Evolutionary conservation across 2,888 invertebrate species (phyloP).

Genomic region (Mesorhabditis belari): DNA sequence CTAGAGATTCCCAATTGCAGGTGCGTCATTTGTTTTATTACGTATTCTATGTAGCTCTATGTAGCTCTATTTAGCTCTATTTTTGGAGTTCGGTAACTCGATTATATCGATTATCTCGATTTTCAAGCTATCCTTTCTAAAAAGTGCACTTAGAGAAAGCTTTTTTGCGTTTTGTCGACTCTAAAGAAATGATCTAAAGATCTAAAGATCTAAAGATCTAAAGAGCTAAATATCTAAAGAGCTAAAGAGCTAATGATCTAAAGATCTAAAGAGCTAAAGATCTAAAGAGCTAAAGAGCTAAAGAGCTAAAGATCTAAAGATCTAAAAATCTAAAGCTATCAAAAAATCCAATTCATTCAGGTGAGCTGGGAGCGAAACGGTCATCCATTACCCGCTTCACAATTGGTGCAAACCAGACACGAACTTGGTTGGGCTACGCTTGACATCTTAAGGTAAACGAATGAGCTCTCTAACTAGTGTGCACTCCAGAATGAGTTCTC

Average conservation of each 20-base stretch:
- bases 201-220: no score
- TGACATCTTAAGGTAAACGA: conserved; percentile 66
- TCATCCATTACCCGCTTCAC: conserved; percentile 45
- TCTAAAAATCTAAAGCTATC: conserved; percentile 1
- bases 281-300: no score
- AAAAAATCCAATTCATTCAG: conserved; percentile 17
- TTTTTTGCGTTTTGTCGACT: not conserved
- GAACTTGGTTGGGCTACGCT: conserved; percentile 88
- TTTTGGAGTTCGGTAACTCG: not conserved
- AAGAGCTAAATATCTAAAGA: no score
- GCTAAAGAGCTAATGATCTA: no score
- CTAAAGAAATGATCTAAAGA: not conserved
- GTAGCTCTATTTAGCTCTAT: no score
- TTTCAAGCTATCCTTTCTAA: not conserved
- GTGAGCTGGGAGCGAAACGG: conserved; percentile 38
- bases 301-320: no score
- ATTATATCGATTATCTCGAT: not conserved
- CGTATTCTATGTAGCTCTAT: no score
- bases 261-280: no score
- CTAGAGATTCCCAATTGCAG: conserved; percentile 77
- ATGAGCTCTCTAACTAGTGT: no score
- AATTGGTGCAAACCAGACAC: conserved; percentile 57
- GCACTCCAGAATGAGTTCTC: no score
- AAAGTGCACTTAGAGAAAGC: no score
- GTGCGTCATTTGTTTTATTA: no score